These are phyloP conservation scores for Branchipolynoe longqiensis DNA, from an alignment of 2,888 invertebrate genomes.

Conservation along the genomic window DNA sequence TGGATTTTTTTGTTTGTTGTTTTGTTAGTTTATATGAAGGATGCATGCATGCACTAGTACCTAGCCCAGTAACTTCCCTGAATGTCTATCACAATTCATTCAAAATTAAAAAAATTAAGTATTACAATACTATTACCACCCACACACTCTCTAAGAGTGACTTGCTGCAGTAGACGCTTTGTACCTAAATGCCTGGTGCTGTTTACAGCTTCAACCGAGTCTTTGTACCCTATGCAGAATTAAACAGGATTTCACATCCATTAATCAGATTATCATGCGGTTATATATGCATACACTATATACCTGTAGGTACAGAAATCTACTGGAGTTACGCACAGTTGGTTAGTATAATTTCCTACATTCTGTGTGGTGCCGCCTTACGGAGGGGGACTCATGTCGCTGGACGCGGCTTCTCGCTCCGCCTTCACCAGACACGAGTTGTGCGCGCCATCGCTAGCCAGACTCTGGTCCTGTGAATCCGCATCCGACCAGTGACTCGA, in stretches of 20 bases:
- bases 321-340: neutral
- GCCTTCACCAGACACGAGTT: constrained; percentile 10
- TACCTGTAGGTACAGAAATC: too few species aligned
- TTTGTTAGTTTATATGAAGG: too few species aligned
- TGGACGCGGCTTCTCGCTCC: neutral
- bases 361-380: too few species aligned
- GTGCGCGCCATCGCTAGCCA: neutral
- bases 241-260: constrained; percentile 25
- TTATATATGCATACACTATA: too few species aligned
- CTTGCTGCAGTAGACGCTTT: constrained; percentile 7
- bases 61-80: constrained; percentile 54
- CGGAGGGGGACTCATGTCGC: neutral
- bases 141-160: constrained; percentile 21
- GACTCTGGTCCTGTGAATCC: constrained; percentile 23
- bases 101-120: constrained; percentile 52
- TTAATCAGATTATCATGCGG: constrained; percentile 13
- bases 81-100: constrained; percentile 56
- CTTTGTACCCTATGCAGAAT: neutral
- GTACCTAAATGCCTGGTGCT: constrained; percentile 31
- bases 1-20: too few species aligned
- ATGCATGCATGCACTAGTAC: constrained; percentile 53
- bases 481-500: constrained; percentile 4
- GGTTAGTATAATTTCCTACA: constrained; percentile 6
- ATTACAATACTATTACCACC: constrained; percentile 23
- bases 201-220: constrained; percentile 23